Percentiles rank a stretch among this genome's conserved stretches.
Conservation (phyloP, 1,140 invertebrate species). For the Drosophila athabasca region DNA sequence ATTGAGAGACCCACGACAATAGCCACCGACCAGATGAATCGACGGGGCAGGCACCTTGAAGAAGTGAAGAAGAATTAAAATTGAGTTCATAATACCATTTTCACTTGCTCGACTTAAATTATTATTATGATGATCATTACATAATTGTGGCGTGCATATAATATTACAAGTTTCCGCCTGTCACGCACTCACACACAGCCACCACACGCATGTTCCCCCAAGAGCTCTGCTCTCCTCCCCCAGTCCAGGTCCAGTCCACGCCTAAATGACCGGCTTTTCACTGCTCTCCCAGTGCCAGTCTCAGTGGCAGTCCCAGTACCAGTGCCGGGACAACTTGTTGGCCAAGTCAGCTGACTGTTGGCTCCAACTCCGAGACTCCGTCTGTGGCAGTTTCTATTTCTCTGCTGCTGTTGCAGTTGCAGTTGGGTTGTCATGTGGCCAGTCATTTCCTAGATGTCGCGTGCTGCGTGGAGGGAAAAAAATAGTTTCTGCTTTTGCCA, state of each 20-base stretch:
- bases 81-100: constrained; percentile 34
- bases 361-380: neutral
- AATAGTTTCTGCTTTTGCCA: neutral
- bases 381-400: constrained; percentile 35
- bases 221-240: too few species aligned
- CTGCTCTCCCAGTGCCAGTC: neutral
- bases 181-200: constrained; percentile 66
- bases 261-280: constrained; percentile 77
- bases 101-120: constrained; percentile 48
- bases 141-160: constrained; percentile 77
- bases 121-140: constrained; percentile 67
- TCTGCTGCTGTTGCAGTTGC: constrained; percentile 23
- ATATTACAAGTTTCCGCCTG: constrained; percentile 79
- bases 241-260: constrained; percentile 31
- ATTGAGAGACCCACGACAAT: constrained; percentile 15
- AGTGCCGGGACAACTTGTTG: constrained; percentile 58
- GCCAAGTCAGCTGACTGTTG: constrained; percentile 70
- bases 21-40: constrained; percentile 24
- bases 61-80: constrained; percentile 24
- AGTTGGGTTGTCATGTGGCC: constrained; percentile 49
- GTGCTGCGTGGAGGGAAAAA: constrained; percentile 51
- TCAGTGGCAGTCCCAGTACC: neutral
- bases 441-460: constrained; percentile 78
- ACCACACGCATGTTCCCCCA: constrained; percentile 1
- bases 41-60: constrained; percentile 53